A percentile compares a stretch with the other conserved stretches of the same genome.
Conservation (phyloP, 2,797 vertebrate genomes). For the Syngnathus rostellatus region DNA sequence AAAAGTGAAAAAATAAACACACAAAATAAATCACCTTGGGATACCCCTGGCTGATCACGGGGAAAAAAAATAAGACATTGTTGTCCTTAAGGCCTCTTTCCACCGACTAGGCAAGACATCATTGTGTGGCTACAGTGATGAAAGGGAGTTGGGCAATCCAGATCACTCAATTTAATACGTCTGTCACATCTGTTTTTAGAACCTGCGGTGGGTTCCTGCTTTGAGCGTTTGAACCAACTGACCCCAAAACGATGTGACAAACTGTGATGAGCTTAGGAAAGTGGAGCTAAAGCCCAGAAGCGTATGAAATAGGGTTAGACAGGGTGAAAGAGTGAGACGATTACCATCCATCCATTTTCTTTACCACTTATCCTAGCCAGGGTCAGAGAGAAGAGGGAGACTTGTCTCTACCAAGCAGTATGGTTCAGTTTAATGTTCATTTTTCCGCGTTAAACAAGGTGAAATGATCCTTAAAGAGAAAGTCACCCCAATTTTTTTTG, state of each 20-base stretch:
- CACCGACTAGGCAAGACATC: constrained; percentile 52
- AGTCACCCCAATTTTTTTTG: too few species aligned
- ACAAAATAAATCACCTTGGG: background rate
- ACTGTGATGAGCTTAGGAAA: constrained; percentile 55
- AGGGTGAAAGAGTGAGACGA: background rate
- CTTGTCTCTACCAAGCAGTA: background rate
- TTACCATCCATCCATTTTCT: constrained; percentile 4
- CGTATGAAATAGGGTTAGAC: background rate
- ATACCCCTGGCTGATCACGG: background rate
- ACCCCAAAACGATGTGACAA: constrained; percentile 67
- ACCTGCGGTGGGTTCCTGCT: constrained; percentile 56
- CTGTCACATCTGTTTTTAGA: constrained; percentile 74
- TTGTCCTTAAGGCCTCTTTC: constrained; percentile 36
- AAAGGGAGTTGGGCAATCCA: constrained; percentile 47
- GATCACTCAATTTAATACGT: constrained; percentile 77
- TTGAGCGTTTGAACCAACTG: constrained; percentile 55
- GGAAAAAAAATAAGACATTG: too few species aligned
- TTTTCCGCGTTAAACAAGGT: too few species aligned
- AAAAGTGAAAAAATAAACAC: background rate
- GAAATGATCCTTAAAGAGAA: background rate
- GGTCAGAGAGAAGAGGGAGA: background rate
- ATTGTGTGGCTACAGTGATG: constrained; percentile 46
- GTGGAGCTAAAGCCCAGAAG: constrained; percentile 17
- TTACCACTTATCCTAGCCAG: background rate
- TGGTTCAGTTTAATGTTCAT: background rate